Conservation (phyloP, 2,113 vertebrate species). For the Lepus americanus region DNA sequence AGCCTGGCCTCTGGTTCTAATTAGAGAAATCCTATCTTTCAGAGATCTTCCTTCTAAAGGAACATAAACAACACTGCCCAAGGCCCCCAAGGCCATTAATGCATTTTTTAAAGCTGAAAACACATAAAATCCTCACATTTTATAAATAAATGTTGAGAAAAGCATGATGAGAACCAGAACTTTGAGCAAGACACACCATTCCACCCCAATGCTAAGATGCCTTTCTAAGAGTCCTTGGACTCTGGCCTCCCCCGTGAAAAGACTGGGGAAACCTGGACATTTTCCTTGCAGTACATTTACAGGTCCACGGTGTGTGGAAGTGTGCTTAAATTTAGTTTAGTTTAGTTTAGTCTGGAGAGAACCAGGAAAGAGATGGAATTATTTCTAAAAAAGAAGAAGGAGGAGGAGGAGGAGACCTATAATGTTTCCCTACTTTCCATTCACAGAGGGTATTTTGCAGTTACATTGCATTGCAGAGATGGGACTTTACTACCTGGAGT, state of each 20-base stretch:
- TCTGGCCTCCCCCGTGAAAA: not conserved
- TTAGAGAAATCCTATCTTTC: constrained; percentile 41
- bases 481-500: not conserved
- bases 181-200: constrained; percentile 3
- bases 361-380: not conserved
- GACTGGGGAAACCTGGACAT: not conserved
- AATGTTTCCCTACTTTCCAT: not conserved
- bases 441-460: not conserved
- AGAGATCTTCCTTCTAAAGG: constrained; percentile 40
- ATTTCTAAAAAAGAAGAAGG: not conserved
- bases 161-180: constrained; percentile 52
- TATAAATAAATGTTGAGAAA: constrained; percentile 56
- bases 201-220: not conserved
- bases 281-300: not conserved
- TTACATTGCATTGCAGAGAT: not conserved
- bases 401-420: too few species aligned
- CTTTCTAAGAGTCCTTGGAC: not conserved
- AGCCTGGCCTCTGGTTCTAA: constrained; percentile 20
- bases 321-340: not conserved
- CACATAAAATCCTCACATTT: constrained; percentile 49
- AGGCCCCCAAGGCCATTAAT: not conserved
- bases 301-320: not conserved
- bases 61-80: constrained; percentile 7
- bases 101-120: constrained; percentile 56
- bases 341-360: not conserved